A percentile compares a stretch with the other conserved stretches of the same genome.
phyloP scores from a whole-genome alignment of 2,888 invertebrate genomes.

The Lochmaea capreae region DNA sequence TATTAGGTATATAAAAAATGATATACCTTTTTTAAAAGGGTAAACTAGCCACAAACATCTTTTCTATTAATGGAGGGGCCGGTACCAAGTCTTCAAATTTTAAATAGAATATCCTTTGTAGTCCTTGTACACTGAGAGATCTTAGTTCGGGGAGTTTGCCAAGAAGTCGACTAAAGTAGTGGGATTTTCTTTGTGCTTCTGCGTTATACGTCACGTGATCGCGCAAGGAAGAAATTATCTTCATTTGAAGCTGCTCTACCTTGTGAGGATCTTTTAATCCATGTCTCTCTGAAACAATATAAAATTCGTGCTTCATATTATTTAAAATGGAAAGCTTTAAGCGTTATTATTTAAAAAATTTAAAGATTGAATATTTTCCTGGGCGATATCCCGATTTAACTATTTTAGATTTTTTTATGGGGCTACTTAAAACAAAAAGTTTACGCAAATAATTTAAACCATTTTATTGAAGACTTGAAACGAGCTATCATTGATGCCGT shows the following conservation, averaged over 20 bases:
- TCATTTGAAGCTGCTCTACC: constrained; percentile 96
- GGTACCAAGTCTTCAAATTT: constrained; percentile 93
- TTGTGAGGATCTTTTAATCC: constrained; percentile 91
- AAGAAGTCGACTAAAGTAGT: constrained; percentile 92
- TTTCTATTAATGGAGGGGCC: constrained; percentile 92
- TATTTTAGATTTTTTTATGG: too few species aligned
- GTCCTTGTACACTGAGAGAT: constrained; percentile 91
- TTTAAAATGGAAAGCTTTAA: background rate
- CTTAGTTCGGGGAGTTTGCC: constrained; percentile 94
- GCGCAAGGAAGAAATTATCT: constrained; percentile 93
- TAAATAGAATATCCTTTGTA: constrained; percentile 93
- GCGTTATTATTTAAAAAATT: too few species aligned
- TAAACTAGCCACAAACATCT: constrained; percentile 94
- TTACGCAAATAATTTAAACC: too few species aligned
- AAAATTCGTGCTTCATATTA: constrained; percentile 9
- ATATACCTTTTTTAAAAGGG: constrained; percentile 75
- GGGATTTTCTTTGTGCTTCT: constrained; percentile 88
- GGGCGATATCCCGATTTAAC: too few species aligned
- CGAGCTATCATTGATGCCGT: too few species aligned
- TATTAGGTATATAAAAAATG: constrained; percentile 32
- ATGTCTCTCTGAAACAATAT: constrained; percentile 80
- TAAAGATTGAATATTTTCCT: too few species aligned
- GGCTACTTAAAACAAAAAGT: too few species aligned
- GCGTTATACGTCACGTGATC: constrained; percentile 96
- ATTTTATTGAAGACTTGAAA: too few species aligned